Evolutionary conservation across 2,888 invertebrate genomes (phyloP), one percentile per base, ranked within the genome.

Genomic region (Augochlorella aurata): DNA sequence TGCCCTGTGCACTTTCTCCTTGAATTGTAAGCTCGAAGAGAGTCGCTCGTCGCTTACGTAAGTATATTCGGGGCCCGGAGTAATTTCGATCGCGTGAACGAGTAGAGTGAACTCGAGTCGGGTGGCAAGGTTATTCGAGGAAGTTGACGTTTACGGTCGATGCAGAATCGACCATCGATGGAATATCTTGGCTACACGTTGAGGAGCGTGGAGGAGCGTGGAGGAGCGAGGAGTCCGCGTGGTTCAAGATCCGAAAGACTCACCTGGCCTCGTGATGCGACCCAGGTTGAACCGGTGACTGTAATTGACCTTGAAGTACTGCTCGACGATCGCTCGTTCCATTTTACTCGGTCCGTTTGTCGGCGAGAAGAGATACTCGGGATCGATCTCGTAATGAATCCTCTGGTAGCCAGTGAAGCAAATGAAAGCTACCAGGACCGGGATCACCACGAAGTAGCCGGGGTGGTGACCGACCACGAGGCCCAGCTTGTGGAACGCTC

Each of bases 301-400:
- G 93, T 98, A 98, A 93, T 98, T 98, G 80, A 97, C 97, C 94
- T 97, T 97, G 94, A 98, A 98, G 91, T 96, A 95, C 87, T 96
- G 95, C 92, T 98, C 98, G 18, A 98, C 97, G 73, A 97, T 95
- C 45, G 96, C 95, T 87, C 98, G 95, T 92, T 98, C 98, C 67
- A 95, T 93, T 94, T 97, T 97, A 18, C 97, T 98, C 88, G 97
- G 97, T 0, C 98, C 98, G 90, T 97, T 96, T 85, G 97, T 95
- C 0, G 98, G 98, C 54, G 98, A 97, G 94, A 98, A 98, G 24
- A 98, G 95, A 94, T 98, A 98, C 93, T 98, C 98, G 0, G 98
- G 98, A 94, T 98, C 98, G 94, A 98, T 98, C 94, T 98, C 97
- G 94, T 98, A 98, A 92, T 96, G 95, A 80, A 98, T 95, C 93